phyloP scores from a whole-genome alignment of 1,140 invertebrate genomes.

The Phymorhynchus buccinoides region DNA sequence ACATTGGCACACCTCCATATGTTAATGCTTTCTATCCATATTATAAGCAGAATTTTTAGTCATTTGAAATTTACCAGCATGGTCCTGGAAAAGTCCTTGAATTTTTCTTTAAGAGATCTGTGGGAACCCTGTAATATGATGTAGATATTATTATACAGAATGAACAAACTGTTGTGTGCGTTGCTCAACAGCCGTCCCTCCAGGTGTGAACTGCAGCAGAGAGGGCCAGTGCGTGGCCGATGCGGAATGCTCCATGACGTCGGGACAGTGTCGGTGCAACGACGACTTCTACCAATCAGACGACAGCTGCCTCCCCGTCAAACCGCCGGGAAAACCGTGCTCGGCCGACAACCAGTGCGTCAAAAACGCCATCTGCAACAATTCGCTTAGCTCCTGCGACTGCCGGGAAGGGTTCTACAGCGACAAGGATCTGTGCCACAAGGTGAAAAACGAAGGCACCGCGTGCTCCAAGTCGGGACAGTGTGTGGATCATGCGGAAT shows the following conservation, averaged over 20 bases:
- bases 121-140: too few relatives aligned
- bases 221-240: slow-evolving; percentile 38
- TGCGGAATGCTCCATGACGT: slow-evolving; percentile 17
- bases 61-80: too few relatives aligned
- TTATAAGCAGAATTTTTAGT: too few relatives aligned
- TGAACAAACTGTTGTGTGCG: not conserved
- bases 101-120: too few relatives aligned
- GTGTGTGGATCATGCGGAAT: slow-evolving; percentile 41
- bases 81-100: too few relatives aligned
- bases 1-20: too few relatives aligned
- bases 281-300: slow-evolving; percentile 33
- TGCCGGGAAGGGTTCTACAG: slow-evolving; percentile 20
- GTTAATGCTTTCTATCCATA: too few relatives aligned
- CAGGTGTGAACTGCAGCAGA: not conserved
- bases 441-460: not conserved
- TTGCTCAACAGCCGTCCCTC: slow-evolving; percentile 3
- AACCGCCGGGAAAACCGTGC: slow-evolving; percentile 4
- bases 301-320: slow-evolving; percentile 28
- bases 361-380: slow-evolving; percentile 36
- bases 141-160: too few relatives aligned
- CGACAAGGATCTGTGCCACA: slow-evolving; percentile 18
- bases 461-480: slow-evolving; percentile 28
- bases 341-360: slow-evolving; percentile 38
- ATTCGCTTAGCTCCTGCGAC: slow-evolving; percentile 22
- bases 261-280: slow-evolving; percentile 30